A percentile compares a stretch with the other conserved stretches of the same genome.
Conservation (phyloP, 1,140 invertebrate species). For the Metopolophium dirhodum region DNA sequence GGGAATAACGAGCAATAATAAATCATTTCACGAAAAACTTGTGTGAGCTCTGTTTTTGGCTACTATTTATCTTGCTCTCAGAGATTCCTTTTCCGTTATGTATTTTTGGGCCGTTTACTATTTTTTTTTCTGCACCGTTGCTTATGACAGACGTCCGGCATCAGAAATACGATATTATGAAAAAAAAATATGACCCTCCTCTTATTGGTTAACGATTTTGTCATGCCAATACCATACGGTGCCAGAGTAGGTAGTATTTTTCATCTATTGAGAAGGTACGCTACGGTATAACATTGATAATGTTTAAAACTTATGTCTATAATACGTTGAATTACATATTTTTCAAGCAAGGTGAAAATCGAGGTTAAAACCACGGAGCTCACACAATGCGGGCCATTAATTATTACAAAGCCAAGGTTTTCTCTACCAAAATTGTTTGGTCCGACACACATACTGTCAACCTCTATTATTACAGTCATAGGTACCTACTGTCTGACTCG, state of each 20-base stretch:
- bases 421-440: slow-evolving; percentile 37
- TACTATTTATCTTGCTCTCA: slow-evolving; percentile 53
- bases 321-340: not conserved
- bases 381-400: slow-evolving; percentile 52
- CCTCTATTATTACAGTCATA: not conserved
- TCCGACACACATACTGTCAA: not conserved
- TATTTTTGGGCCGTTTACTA: slow-evolving; percentile 50
- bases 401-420: slow-evolving; percentile 54
- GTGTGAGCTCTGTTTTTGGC: slow-evolving; percentile 50
- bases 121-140: slow-evolving; percentile 54
- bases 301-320: not conserved
- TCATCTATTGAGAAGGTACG: not conserved
- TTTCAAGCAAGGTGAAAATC: slow-evolving; percentile 38
- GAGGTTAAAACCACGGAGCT: slow-evolving; percentile 40
- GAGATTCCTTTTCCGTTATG: slow-evolving; percentile 38
- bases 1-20: slow-evolving; percentile 46
- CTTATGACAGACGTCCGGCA: slow-evolving; percentile 43
- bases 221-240: not conserved
- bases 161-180: slow-evolving; percentile 23
- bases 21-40: slow-evolving; percentile 46
- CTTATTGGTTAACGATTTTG: not conserved
- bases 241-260: not conserved
- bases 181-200: not conserved
- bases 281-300: not conserved
- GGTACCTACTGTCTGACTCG: not conserved